Evolutionary conservation across 2,113 vertebrate genomes (phyloP).

Genomic region (Cryptomyrus ogoouensis): DNA sequence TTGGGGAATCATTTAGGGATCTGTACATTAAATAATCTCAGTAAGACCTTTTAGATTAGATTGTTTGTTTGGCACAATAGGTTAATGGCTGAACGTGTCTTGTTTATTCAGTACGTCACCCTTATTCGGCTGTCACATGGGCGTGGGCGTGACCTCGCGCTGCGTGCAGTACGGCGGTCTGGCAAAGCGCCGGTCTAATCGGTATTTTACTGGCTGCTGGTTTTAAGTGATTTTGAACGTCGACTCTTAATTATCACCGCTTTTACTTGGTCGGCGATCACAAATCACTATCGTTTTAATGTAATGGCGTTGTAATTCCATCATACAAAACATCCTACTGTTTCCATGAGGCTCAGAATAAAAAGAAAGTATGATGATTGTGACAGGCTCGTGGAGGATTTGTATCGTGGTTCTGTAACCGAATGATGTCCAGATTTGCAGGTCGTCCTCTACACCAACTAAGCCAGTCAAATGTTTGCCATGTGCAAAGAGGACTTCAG

Average conservation of each 20-base stretch:
- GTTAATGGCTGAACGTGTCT: background rate
- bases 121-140: background rate
- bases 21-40: background rate
- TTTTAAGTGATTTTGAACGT: background rate
- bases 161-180: background rate
- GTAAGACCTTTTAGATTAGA: background rate
- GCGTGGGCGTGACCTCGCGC: background rate
- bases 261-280: background rate
- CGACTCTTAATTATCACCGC: background rate
- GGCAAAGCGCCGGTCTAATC: background rate
- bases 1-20: background rate
- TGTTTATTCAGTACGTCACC: background rate
- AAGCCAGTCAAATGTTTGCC: background rate
- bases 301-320: background rate
- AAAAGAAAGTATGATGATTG: background rate
- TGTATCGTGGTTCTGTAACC: too few relatives aligned
- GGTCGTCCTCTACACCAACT: background rate
- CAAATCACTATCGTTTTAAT: background rate
- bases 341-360: background rate
- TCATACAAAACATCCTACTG: background rate
- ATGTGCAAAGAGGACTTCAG: background rate
- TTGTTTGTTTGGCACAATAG: background rate
- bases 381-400: background rate
- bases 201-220: background rate
- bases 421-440: background rate